These are phyloP conservation scores for Tauraco erythrolophus DNA, from an alignment of 2,113 vertebrate genomes.

Conservation along the genomic window DNA sequence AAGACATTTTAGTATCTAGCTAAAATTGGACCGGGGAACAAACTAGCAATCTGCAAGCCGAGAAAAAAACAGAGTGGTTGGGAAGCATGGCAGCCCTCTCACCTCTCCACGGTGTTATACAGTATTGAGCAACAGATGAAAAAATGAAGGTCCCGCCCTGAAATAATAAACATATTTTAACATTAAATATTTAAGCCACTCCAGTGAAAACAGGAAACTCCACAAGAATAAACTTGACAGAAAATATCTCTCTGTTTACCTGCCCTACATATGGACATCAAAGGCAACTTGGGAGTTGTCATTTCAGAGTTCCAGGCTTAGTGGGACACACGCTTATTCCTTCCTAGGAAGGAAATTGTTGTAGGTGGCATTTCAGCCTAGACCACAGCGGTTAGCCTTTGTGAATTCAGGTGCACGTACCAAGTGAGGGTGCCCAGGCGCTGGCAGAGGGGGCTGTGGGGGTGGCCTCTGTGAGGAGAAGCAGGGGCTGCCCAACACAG, in stretches of 20 bases:
- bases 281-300: not conserved
- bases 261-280: fast-evolving
- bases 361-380: not conserved
- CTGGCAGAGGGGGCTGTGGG: not conserved
- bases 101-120: fast-evolving
- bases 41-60: not conserved
- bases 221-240: not conserved
- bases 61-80: not conserved
- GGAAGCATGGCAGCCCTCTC: not conserved
- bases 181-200: not conserved
- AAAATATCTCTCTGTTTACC: not conserved
- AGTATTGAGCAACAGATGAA: not conserved
- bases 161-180: not conserved
- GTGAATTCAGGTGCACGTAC: not conserved
- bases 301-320: not conserved
- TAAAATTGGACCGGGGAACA: not conserved
- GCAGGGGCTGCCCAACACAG: fast-evolving
- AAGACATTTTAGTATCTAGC: not conserved
- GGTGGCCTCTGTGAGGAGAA: not conserved
- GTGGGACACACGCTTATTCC: not conserved
- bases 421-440: fast-evolving
- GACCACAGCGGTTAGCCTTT: too few species aligned
- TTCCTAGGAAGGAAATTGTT: not conserved
- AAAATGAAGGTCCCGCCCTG: fast-evolving
- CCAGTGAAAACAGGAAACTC: not conserved